phyloP scores from a whole-genome alignment of 2,113 vertebrate species.

The Fulmarus glacialis region DNA sequence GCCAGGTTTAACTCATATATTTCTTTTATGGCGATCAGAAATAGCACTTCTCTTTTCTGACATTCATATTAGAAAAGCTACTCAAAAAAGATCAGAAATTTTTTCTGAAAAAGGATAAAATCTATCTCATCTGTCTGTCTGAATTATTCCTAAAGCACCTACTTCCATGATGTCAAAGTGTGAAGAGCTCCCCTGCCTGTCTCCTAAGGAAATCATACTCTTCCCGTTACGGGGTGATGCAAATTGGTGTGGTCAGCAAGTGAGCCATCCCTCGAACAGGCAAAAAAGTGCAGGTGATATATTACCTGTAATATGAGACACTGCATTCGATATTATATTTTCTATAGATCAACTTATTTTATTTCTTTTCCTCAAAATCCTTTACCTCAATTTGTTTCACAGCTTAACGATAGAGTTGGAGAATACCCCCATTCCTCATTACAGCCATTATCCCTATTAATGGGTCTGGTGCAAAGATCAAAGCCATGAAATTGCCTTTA shows the following conservation, averaged over 20 bases:
- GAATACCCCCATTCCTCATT: not conserved
- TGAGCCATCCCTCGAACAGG: not conserved
- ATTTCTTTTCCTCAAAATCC: not conserved
- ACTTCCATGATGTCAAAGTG: not conserved
- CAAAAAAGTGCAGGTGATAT: not conserved
- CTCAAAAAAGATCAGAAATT: slow-evolving; percentile 10
- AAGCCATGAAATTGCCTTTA: not conserved
- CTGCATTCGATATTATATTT: not conserved
- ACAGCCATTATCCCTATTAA: not conserved
- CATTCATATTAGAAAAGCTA: not conserved
- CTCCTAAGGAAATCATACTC: not conserved
- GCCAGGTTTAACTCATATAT: slow-evolving; percentile 27
- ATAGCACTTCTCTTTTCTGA: slow-evolving; percentile 11
- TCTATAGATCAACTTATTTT: not conserved
- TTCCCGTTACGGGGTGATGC: not conserved
- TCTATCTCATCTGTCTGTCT: not conserved
- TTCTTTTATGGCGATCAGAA: slow-evolving; percentile 30
- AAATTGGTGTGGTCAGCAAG: not conserved
- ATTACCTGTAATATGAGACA: not conserved
- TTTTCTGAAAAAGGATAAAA: not conserved
- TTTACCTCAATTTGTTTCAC: not conserved
- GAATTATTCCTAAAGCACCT: not conserved
- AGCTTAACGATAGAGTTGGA: not conserved
- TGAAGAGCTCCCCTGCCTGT: not conserved
- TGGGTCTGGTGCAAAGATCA: not conserved